phyloP scores from a whole-genome alignment of 2,113 vertebrate species.

The Alligator mississippiensis region DNA sequence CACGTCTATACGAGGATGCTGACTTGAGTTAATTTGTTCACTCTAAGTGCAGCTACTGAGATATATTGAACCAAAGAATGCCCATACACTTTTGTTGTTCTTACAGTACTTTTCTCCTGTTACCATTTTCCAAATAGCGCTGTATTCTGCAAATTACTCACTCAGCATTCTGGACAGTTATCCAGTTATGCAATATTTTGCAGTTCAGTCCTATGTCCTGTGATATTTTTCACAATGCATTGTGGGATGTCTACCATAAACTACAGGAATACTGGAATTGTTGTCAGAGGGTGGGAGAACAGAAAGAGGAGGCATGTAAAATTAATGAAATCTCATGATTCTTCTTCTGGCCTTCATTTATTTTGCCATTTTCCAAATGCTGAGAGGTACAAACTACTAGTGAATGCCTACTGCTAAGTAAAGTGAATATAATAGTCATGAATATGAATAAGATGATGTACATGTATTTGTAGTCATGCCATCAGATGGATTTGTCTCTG shows the following conservation, averaged over 20 bases:
- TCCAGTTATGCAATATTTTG: neutral
- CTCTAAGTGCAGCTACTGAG: neutral
- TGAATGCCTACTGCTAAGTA: too few relatives aligned
- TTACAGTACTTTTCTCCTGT: neutral
- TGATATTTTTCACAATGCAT: neutral
- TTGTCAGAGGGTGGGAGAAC: too few relatives aligned
- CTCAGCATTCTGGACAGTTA: fast-evolving
- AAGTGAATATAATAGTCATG: neutral
- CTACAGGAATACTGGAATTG: neutral
- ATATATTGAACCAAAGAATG: neutral
- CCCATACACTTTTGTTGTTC: neutral
- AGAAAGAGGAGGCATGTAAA: fast-evolving
- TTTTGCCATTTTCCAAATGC: neutral
- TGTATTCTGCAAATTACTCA: neutral
- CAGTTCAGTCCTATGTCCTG: neutral
- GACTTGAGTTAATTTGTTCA: neutral
- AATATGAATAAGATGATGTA: neutral
- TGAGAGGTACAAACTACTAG: neutral
- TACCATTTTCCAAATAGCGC: neutral
- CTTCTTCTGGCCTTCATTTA: neutral
- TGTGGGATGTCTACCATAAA: neutral
- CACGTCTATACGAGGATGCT: neutral
- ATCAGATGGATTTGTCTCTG: neutral
- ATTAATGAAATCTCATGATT: neutral
- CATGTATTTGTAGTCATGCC: fast-evolving